Percentiles rank a stretch among this genome's conserved stretches.
phyloP scores from a whole-genome alignment of 2,888 invertebrate species.

The Diplazon laetatorius region DNA sequence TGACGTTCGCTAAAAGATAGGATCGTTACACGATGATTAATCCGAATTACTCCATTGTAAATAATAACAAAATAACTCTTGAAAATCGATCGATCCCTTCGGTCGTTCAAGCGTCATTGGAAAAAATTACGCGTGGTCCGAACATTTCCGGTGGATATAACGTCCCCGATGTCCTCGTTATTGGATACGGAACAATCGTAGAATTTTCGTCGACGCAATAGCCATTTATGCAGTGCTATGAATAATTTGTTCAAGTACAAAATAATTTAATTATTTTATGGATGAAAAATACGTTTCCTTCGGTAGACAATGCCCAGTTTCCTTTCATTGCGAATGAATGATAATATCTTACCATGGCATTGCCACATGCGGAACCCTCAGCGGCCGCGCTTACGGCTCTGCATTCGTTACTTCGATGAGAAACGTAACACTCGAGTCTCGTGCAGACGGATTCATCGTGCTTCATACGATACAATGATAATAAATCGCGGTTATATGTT shows the following conservation, averaged over 20 bases:
- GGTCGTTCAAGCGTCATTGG: background rate
- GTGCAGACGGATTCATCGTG: conserved; percentile 95
- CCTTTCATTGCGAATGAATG: background rate
- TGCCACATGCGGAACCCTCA: conserved; percentile 95
- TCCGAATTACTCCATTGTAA: too few species aligned
- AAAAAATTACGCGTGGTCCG: background rate
- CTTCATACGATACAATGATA: too few species aligned
- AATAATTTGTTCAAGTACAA: background rate
- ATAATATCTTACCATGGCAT: conserved; percentile 88
- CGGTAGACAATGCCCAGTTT: background rate
- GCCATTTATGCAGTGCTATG: conserved; percentile 1
- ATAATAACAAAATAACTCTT: too few species aligned
- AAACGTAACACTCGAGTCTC: conserved; percentile 94
- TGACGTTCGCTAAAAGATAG: too few species aligned
- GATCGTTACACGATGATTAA: too few species aligned
- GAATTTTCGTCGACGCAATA: background rate
- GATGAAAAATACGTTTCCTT: background rate
- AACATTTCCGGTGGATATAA: background rate
- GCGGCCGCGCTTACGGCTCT: conserved; percentile 95
- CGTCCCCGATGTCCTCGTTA: background rate
- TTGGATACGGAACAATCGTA: background rate
- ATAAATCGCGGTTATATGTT: too few species aligned
- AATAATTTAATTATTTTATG: background rate
- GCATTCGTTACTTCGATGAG: conserved; percentile 91
- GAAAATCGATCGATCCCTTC: too few species aligned